These are phyloP conservation scores for Spilogale gracilis DNA, from an alignment of 2,113 vertebrate species.

Conservation along the genomic window DNA sequence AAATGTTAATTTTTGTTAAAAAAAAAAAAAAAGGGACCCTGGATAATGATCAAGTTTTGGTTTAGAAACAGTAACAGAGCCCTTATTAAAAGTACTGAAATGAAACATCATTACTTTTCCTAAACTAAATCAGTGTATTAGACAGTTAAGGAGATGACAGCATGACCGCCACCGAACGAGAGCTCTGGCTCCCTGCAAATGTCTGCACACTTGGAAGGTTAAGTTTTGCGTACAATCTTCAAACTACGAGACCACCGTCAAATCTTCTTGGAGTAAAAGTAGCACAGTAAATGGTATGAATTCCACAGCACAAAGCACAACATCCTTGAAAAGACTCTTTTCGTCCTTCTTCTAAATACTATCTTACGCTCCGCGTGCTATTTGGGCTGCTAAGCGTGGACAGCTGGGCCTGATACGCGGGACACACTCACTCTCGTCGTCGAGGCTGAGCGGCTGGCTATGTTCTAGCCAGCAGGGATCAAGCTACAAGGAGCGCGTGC, in stretches of 20 bases:
- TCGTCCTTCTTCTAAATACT: conserved; percentile 25
- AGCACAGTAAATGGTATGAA: not conserved
- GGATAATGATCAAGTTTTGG: conserved; percentile 21
- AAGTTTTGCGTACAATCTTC: not conserved
- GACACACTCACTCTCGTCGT: not conserved
- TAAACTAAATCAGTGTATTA: not conserved
- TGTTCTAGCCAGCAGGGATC: not conserved
- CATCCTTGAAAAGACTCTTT: not conserved
- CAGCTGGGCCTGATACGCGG: not conserved
- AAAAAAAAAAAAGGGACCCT: not conserved
- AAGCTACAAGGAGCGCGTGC: not conserved
- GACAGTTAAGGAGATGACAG: not conserved
- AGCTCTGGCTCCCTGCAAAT: not conserved
- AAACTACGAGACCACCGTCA: not conserved
- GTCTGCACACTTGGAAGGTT: not conserved
- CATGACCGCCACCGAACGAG: not conserved
- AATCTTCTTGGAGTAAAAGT: not conserved
- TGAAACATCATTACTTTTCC: not conserved
- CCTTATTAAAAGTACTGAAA: not conserved
- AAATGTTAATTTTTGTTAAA: conserved; percentile 2
- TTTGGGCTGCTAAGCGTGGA: conserved; percentile 4
- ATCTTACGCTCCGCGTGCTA: not conserved
- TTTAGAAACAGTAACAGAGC: not conserved
- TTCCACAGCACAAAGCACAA: not conserved
- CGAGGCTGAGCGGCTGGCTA: not conserved